Percentiles rank a stretch among this genome's conserved stretches.
These are phyloP conservation scores for Brachionus rubens DNA, from an alignment of 1,140 invertebrate genomes.

Conservation along the genomic window DNA sequence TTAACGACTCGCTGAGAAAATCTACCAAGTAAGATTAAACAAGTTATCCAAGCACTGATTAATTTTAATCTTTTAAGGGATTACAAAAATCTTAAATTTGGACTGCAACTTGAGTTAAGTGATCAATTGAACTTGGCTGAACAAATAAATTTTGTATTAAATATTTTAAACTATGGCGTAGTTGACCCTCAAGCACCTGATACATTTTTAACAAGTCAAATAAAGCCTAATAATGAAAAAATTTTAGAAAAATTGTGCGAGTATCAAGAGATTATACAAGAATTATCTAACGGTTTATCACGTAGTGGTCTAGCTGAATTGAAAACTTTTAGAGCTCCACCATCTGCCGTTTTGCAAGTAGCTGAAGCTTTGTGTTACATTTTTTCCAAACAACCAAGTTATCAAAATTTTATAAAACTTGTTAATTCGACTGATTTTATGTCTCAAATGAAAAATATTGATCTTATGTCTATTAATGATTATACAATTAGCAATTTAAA, in stretches of 20 bases:
- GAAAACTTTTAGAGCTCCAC: neutral
- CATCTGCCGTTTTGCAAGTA: neutral
- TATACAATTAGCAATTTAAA: constrained; percentile 13
- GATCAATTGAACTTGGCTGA: too few species aligned
- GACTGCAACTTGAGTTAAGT: too few species aligned
- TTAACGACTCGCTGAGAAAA: too few species aligned
- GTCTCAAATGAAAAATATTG: neutral
- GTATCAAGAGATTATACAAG: neutral
- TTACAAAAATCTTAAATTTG: too few species aligned
- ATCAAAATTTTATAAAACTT: neutral
- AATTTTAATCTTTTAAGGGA: too few species aligned
- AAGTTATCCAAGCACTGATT: too few species aligned
- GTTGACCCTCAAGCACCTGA: too few species aligned
- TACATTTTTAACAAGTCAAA: neutral
- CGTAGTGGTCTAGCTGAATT: neutral
- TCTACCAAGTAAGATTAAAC: too few species aligned
- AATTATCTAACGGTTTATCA: neutral
- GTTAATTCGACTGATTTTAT: neutral
- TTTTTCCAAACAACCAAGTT: constrained; percentile 6
- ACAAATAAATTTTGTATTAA: too few species aligned
- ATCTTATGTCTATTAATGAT: neutral
- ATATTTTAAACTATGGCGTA: too few species aligned
- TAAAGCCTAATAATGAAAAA: neutral
- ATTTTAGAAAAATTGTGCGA: neutral
- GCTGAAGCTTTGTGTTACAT: neutral